phyloP scores from a whole-genome alignment of 2,113 vertebrate genomes.

The Regulus satrapa region DNA sequence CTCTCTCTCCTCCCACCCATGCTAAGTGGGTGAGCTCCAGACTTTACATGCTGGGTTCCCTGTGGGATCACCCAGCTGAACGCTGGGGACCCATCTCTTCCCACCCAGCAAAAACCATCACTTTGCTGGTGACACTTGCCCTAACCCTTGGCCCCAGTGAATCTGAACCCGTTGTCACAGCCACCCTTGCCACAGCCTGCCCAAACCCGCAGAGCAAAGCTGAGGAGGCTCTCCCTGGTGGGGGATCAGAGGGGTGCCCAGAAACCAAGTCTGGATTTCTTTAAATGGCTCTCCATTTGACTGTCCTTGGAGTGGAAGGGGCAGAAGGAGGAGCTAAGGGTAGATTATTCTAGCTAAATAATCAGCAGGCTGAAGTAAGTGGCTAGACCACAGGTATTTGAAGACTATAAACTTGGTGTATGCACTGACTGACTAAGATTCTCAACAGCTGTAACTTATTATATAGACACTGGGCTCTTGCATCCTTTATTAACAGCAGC shows the following conservation, averaged over 20 bases:
- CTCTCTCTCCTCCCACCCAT: rapidly evolving
- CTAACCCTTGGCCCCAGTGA: too few relatives aligned
- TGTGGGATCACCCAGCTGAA: background rate
- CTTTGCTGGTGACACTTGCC: background rate
- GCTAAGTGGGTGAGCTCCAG: background rate
- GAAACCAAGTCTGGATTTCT: rapidly evolving
- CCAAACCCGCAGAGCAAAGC: background rate
- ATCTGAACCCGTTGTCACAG: rapidly evolving
- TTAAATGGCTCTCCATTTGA: background rate
- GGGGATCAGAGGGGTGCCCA: background rate
- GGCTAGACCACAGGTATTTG: constrained; percentile 35
- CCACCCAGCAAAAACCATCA: background rate
- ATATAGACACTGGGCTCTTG: constrained; percentile 3
- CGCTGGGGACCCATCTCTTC: background rate
- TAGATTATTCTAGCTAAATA: constrained; percentile 38
- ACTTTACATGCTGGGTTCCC: rapidly evolving
- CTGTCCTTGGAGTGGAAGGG: background rate
- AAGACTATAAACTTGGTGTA: background rate
- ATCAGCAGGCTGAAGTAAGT: constrained; percentile 13
- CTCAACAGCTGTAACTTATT: constrained; percentile 40
- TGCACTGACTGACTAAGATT: constrained; percentile 18
- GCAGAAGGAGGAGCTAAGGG: background rate
- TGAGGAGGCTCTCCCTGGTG: background rate
- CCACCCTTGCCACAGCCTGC: background rate
- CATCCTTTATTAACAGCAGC: constrained; percentile 17